Base-by-base conservation (phyloP, 2,797 vertebrate species). In the Alcedo quadribrachys region DNA sequence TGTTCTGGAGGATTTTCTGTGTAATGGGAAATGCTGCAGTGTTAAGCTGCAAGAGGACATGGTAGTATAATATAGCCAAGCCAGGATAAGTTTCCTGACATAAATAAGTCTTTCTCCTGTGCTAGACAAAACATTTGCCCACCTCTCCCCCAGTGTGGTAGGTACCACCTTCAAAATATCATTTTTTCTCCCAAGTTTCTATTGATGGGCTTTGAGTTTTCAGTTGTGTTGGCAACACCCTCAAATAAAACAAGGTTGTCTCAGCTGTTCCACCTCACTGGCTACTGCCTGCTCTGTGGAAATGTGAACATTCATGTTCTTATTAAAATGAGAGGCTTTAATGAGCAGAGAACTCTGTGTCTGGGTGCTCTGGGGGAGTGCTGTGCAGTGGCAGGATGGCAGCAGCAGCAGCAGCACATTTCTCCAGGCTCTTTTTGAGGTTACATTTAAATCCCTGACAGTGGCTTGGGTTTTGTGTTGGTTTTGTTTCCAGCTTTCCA, bases 1-100 rank as follows among this genome's bases (percentile, higher is more conserved):
- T 58, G 92, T 90, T 89, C 35, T 14, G 50, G 93, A 11, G 40
- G 92, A 90, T 95, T 96, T 95, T 85, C 32, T 91, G 87, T 42
- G 73, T 76, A 89, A 86, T 42, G 54, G 37, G 63, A 78, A 93
- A 53, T 32, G 12, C 33, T 91, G 66, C 86, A 60, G 57, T 40
- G 87, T 67, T 70, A 22, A 70, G 53, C 61, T 57, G 37, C n/a
- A 75, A 16, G 13, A 60, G 82, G 79, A 58, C 30, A 13, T 1
- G 6, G 60, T 14, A 15, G 13, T 7, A 4, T 11, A 9, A 40
- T 11, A 8, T 4, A 63, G 58, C 48, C 65, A 51, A 63, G 58
- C 48, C 65, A 51, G 35, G 35, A 42, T 2, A 50, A 61, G 33
- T 35, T 78, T 75, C 48, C 28, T 78, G 60, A 19, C 18, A 42